Base-by-base conservation (phyloP, 2,797 vertebrate species). In the Cichlasoma orientale region DNA sequence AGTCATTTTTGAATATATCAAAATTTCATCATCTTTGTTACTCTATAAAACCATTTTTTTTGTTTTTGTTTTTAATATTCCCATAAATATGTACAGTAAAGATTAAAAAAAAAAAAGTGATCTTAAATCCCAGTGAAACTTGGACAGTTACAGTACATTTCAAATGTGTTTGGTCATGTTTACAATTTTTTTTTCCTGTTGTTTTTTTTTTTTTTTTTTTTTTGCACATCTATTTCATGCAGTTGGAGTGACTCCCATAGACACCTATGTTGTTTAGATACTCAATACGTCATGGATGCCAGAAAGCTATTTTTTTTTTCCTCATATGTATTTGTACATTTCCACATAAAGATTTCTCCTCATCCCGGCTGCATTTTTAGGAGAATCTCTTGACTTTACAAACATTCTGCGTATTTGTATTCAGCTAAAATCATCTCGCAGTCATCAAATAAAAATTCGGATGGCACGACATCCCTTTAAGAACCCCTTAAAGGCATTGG, bases 41-140 rank as follows among this genome's bases (percentile, higher is more conserved):
- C 92, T 91, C 92, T 95, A 95, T 92, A 96, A 95, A 95, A 95
- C 90, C 87, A 93, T 86, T 90, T 90, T 84, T 76, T 90, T 78
- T 56, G 8, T 70, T 68, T 75, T 77, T 50, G 55, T 89, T 89
- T 88, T 86, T 87, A 83, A 91, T 93, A 93, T 92, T 91, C 89
- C 92, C 88, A 92, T 93, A 93, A 92, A 93, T 96, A 95, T 96
- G 86, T 95, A 95, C 94, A 95, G 86, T 87, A 88, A 92, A 91
- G 86, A 89, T 94, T 84, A 94, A 93, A 47, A 91, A 90, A 94
- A 93, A 29, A 47, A 90, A 74, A 72, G 86, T 91, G 91, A 92
- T 85, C 79, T 88, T 87, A 85, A 90, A 92, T 92, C 89, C 88
- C 89, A 78, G 93, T 91, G 87, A 93, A 88, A 91, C 90, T 91